Conservation (phyloP, 2,797 vertebrate genomes). For the Pseudomugil tenellus region DNA sequence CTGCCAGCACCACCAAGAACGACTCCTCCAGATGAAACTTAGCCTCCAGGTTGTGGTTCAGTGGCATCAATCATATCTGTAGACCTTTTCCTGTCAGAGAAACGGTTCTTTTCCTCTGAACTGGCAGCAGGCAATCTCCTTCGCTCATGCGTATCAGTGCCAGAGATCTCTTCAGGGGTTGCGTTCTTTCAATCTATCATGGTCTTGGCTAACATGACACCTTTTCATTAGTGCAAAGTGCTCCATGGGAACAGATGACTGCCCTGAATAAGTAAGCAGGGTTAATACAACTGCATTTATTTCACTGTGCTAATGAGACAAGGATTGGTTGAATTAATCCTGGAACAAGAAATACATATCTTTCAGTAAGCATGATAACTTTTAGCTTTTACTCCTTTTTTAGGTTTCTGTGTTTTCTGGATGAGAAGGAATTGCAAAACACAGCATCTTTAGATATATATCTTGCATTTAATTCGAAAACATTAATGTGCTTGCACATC, state of each 20-base stretch:
- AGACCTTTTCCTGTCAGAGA: slow-evolving; percentile 52
- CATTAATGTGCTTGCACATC: slow-evolving; percentile 50
- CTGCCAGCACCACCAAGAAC: slow-evolving; percentile 31
- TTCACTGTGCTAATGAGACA: slow-evolving; percentile 20
- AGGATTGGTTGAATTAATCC: slow-evolving; percentile 24
- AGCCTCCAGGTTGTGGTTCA: slow-evolving; percentile 57
- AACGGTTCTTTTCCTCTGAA: slow-evolving; percentile 7
- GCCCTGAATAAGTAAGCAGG: slow-evolving; percentile 18
- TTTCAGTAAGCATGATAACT: neutral
- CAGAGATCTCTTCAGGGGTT: slow-evolving; percentile 62
- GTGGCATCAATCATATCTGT: slow-evolving; percentile 72
- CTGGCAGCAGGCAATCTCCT: slow-evolving; percentile 25
- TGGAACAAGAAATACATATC: neutral
- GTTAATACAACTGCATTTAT: slow-evolving; percentile 29
- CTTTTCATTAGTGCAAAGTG: slow-evolving; percentile 78
- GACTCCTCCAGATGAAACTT: slow-evolving; percentile 58
- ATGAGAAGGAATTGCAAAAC: slow-evolving; percentile 43
- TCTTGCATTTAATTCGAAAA: slow-evolving; percentile 25
- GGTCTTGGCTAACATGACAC: slow-evolving; percentile 51
- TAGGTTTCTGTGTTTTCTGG: slow-evolving; percentile 9
- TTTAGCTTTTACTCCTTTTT: slow-evolving; percentile 4
- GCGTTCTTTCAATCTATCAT: slow-evolving; percentile 71
- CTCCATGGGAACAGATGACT: slow-evolving; percentile 29
- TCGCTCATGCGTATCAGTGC: slow-evolving; percentile 27
- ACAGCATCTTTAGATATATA: slow-evolving; percentile 45